These are phyloP conservation scores for Pandion haliaetus DNA, from an alignment of 2,113 vertebrate species.

Conservation along the genomic window DNA sequence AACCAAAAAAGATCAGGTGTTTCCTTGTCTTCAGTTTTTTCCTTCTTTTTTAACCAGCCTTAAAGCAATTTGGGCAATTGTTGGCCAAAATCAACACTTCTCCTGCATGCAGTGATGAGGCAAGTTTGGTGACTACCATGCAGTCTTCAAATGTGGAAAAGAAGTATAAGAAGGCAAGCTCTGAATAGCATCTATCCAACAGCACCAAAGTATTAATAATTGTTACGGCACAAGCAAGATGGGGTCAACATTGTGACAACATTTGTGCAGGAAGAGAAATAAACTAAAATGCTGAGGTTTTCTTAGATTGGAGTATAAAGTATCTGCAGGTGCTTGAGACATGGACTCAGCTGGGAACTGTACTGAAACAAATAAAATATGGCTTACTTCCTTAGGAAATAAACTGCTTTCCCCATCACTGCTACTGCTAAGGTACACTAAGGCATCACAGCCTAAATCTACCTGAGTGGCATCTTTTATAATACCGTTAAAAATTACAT, in stretches of 20 bases:
- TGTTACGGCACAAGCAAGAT: not conserved
- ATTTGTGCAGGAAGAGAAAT: not conserved
- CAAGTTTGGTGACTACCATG: not conserved
- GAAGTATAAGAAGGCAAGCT: not conserved
- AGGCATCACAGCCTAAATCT: not conserved
- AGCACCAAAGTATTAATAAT: not conserved
- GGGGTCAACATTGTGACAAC: not conserved
- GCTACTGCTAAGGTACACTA: not conserved
- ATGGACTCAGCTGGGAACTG: not conserved
- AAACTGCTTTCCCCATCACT: not conserved
- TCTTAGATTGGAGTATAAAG: not conserved
- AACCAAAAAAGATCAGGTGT: not conserved
- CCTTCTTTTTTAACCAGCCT: not conserved
- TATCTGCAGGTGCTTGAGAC: not conserved
- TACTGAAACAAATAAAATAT: not conserved
- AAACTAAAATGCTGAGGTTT: not conserved
- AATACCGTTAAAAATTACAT: not conserved
- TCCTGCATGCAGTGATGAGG: not conserved
- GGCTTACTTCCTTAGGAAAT: not conserved
- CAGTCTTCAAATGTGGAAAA: not conserved
- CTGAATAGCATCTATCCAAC: not conserved
- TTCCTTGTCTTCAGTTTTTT: not conserved
- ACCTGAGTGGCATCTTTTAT: not conserved
- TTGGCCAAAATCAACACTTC: not conserved
- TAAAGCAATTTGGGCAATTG: not conserved